Percentiles rank a stretch among this genome's conserved stretches.
Conservation (phyloP, 2,113 vertebrate species). For the Takifugu flavidus region DNA sequence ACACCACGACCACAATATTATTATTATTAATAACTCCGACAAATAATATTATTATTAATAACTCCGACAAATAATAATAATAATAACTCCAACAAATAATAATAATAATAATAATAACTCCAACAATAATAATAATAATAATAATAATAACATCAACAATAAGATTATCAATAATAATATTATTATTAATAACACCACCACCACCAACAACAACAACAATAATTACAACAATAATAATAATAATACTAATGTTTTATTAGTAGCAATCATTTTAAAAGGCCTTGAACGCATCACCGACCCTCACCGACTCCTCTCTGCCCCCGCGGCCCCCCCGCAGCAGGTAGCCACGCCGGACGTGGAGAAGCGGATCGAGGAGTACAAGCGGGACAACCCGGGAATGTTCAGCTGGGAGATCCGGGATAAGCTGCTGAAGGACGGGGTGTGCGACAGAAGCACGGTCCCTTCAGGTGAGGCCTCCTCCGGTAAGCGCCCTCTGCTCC, state of each 20-base stretch:
- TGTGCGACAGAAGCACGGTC: conserved; percentile 91
- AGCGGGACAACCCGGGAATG: conserved; percentile 92
- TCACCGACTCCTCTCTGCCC: too few relatives aligned
- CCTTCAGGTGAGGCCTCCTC: conserved; percentile 94
- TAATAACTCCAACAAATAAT: too few relatives aligned
- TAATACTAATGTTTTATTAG: not conserved
- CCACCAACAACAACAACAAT: too few relatives aligned
- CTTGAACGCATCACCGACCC: too few relatives aligned
- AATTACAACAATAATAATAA: not conserved
- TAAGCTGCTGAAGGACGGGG: conserved; percentile 90
- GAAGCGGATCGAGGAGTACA: conserved; percentile 96
- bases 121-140: too few relatives aligned
- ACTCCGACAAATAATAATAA: conserved; percentile 2
- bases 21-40: too few relatives aligned
- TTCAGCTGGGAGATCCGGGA: conserved; percentile 99
- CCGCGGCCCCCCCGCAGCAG: conserved; percentile 80
- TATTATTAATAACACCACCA: too few relatives aligned
- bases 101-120: too few relatives aligned
- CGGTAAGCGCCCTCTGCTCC: conserved; percentile 66
- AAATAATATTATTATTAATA: too few relatives aligned
- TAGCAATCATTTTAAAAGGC: not conserved
- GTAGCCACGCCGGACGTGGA: conserved; percentile 95
- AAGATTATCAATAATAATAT: too few relatives aligned
- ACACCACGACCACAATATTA: not conserved
- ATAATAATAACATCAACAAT: too few relatives aligned